Conservation (phyloP, 2,888 invertebrate species). For the Timema podura region DNA sequence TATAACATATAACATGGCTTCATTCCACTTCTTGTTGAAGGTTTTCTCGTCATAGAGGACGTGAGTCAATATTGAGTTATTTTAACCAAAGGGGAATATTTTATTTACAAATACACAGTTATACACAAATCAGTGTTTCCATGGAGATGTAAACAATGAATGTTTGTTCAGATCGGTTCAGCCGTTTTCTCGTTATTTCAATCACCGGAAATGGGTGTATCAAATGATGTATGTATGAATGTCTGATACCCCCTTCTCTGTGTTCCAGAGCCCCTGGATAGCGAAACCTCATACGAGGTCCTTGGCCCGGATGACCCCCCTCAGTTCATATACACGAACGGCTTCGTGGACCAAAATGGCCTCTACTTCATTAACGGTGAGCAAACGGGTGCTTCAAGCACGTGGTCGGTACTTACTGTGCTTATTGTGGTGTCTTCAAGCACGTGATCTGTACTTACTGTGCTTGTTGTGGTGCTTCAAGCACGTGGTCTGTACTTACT, state of each 20-base stretch:
- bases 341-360: constrained; percentile 50
- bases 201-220: too few species aligned
- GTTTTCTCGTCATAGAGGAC: too few species aligned
- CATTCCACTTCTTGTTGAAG: too few species aligned
- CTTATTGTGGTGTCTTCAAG: background rate
- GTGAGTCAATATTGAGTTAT: too few species aligned
- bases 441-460: background rate
- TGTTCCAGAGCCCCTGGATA: constrained; percentile 26
- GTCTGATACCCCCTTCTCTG: background rate
- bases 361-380: constrained; percentile 49
- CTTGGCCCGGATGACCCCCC: constrained; percentile 40
- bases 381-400: constrained; percentile 28
- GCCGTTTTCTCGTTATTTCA: too few species aligned
- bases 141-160: too few species aligned
- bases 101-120: too few species aligned
- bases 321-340: constrained; percentile 36
- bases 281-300: constrained; percentile 31
- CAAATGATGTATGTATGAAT: too few species aligned
- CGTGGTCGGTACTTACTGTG: background rate
- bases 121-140: too few species aligned
- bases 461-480: background rate
- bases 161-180: too few species aligned
- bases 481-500: background rate
- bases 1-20: too few species aligned
- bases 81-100: too few species aligned